phyloP scores from a whole-genome alignment of 2,113 vertebrate species.

The Melanerpes aurifrons region DNA sequence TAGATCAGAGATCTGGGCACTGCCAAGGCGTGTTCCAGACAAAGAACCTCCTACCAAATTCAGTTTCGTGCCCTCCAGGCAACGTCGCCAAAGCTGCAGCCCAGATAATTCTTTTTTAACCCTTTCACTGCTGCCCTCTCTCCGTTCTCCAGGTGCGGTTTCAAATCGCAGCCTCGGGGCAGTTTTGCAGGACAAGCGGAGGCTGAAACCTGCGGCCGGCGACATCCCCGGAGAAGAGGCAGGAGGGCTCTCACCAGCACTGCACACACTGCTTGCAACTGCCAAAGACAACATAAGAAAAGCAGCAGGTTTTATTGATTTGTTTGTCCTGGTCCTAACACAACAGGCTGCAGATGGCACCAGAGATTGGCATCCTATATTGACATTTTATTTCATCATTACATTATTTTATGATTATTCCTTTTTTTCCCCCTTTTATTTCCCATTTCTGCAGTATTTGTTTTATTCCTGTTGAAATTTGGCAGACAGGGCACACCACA shows the following conservation, averaged over 20 bases:
- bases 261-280: not conserved
- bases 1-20: constrained; percentile 53
- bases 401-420: not conserved
- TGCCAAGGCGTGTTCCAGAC: constrained; percentile 70
- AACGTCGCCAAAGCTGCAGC: constrained; percentile 52
- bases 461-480: not conserved
- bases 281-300: not conserved
- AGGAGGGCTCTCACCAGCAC: not conserved
- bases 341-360: constrained; percentile 46
- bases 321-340: not conserved
- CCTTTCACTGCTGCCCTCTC: not conserved
- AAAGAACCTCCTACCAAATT: constrained; percentile 72
- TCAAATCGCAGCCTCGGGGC: not conserved
- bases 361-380: not conserved
- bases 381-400: not conserved
- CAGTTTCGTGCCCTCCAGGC: constrained; percentile 51
- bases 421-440: no score
- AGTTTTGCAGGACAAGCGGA: not conserved
- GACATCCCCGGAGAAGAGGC: not conserved
- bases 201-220: not conserved
- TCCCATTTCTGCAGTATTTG: not conserved
- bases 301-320: constrained; percentile 45
- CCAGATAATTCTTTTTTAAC: constrained; percentile 54
- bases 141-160: not conserved
- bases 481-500: not conserved